Evolutionary conservation across 2,797 vertebrate genomes (phyloP).

Genomic region (Atherinosoma microstoma): DNA sequence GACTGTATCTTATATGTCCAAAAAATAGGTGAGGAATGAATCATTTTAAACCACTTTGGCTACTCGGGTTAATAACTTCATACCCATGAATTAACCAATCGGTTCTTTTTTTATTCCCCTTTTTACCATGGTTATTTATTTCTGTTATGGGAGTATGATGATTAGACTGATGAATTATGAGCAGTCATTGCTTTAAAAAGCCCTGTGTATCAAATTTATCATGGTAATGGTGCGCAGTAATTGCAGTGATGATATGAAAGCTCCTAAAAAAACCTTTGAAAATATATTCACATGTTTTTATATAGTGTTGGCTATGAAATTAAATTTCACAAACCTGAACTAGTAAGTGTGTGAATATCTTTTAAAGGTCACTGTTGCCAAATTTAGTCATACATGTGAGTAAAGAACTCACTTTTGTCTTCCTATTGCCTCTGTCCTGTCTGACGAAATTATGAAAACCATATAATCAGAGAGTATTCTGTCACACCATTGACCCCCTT

Average conservation of each 20-base stretch:
- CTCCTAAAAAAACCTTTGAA: not conserved
- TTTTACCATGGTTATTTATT: no score
- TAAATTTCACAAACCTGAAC: not conserved
- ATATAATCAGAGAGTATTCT: constrained; percentile 15
- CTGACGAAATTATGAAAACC: constrained; percentile 28
- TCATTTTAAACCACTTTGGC: constrained; percentile 19
- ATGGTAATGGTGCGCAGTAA: not conserved
- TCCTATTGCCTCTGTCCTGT: not conserved
- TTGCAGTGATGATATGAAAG: constrained; percentile 13
- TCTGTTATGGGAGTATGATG: constrained; percentile 19
- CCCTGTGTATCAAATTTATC: constrained; percentile 6
- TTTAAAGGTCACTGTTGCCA: constrained; percentile 5
- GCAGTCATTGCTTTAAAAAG: constrained; percentile 25
- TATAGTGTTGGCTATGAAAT: not conserved
- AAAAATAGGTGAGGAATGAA: not conserved
- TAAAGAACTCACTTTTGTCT: not conserved
- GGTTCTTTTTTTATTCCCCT: no score
- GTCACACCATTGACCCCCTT: not conserved
- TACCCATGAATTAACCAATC: constrained; percentile 28
- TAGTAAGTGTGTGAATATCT: not conserved
- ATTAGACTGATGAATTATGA: constrained; percentile 25
- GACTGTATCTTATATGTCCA: constrained; percentile 8
- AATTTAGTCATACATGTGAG: not conserved
- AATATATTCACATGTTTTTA: not conserved
- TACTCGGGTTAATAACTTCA: constrained; percentile 31